Evolutionary conservation across 1,140 invertebrate genomes (phyloP).

Genomic region (Notospermus geniculatus): DNA sequence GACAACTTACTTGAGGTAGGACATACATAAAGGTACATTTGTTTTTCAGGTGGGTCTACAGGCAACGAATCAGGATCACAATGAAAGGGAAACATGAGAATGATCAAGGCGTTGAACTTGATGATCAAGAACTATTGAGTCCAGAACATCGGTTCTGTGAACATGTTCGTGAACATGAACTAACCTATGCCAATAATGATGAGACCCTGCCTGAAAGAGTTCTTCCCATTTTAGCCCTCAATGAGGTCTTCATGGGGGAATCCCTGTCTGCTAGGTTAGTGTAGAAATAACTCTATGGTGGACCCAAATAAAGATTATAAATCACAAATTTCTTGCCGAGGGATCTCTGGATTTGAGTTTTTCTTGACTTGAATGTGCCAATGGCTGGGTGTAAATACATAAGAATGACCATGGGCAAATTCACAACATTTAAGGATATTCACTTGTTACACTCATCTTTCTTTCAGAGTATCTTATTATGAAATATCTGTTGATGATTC

Average conservation of each 20-base stretch:
- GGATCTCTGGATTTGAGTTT: too few species aligned
- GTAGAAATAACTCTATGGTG: conserved; percentile 38
- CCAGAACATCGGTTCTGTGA: conserved; percentile 61
- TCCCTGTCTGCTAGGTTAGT: conserved; percentile 75
- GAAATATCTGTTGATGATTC: conserved; percentile 73
- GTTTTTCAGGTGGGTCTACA: conserved; percentile 69
- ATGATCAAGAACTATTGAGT: conserved; percentile 64
- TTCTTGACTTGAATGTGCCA: too few species aligned
- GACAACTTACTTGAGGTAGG: too few species aligned
- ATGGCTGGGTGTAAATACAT: too few species aligned
- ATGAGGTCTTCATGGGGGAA: conserved; percentile 96
- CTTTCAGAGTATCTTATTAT: too few species aligned
- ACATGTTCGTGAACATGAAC: conserved; percentile 57
- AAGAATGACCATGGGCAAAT: too few species aligned
- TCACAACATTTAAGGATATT: too few species aligned
- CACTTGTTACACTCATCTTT: too few species aligned
- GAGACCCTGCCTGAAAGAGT: conserved; percentile 34
- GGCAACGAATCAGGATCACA: conserved; percentile 83
- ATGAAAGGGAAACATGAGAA: conserved; percentile 67
- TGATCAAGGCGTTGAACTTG: conserved; percentile 66
- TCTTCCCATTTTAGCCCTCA: conserved; percentile 75
- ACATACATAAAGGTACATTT: background rate
- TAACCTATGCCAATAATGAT: conserved; percentile 18
- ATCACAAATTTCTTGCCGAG: too few species aligned
- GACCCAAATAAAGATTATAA: too few species aligned